Evolutionary conservation across 1,140 invertebrate genomes (phyloP).

Genomic region (Tenebrio molitor): DNA sequence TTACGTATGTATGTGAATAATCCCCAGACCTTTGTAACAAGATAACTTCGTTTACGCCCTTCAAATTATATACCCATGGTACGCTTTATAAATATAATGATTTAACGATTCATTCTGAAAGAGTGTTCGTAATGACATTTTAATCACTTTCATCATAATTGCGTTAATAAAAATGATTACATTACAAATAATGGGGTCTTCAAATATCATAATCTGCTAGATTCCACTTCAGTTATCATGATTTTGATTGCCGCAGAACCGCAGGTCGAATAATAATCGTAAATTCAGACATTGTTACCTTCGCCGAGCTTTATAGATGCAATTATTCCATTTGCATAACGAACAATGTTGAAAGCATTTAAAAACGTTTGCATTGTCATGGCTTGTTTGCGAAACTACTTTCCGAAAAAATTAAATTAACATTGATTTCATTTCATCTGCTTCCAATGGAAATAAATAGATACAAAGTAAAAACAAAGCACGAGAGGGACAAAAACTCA

Average conservation of each 20-base stretch:
- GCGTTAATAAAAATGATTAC: constrained; percentile 1
- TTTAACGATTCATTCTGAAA: constrained; percentile 1
- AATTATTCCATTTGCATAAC: constrained; percentile 18
- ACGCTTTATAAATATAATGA: constrained; percentile 17
- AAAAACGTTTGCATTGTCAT: background rate
- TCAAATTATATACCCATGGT: constrained; percentile 25
- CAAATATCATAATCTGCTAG: constrained; percentile 7
- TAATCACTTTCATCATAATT: constrained; percentile 8
- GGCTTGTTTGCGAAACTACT: background rate
- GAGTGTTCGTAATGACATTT: constrained; percentile 10
- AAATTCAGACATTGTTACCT: constrained; percentile 4
- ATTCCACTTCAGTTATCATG: background rate
- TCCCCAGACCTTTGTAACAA: constrained; percentile 32
- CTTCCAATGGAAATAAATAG: background rate
- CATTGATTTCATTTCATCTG: constrained; percentile 7
- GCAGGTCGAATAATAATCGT: background rate
- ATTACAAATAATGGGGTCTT: background rate
- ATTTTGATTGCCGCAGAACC: background rate
- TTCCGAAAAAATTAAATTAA: background rate
- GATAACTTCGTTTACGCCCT: constrained; percentile 38
- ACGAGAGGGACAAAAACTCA: background rate
- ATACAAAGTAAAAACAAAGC: background rate
- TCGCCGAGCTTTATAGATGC: background rate
- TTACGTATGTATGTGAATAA: constrained; percentile 40
- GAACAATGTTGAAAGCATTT: background rate